Base-by-base conservation (phyloP, 1,140 invertebrate genomes). In the Drosophila fuyamai region DNA sequence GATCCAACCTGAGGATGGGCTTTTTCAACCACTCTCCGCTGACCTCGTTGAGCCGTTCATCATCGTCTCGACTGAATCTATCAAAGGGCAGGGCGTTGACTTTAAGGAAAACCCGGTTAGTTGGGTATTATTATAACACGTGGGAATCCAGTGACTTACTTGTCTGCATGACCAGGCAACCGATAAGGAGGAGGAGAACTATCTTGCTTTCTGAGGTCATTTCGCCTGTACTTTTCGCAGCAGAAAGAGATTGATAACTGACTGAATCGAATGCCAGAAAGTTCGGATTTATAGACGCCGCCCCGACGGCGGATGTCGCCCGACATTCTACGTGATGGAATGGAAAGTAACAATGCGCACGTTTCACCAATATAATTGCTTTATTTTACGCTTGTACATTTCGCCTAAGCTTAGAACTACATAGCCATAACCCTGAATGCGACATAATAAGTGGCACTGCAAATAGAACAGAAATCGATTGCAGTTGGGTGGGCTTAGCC, bases 311-410 rank as follows among this genome's bases (percentile, higher is more conserved):
- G 55, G 55, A 66, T 40, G 35, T 35, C 29, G 13, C 10, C 51
- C 46, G 27, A 46, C 50, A 47, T 68, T 68, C 50, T 88, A 88
- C 83, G 83, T 88, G 83, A 76, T 76, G 74, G 59, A 77, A 80
- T 76, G 74, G 67, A 65, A 88, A 88, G 76, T 70, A 57, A 50
- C 48, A 35, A 63, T 63, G 48, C 54, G 72, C 83, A 88, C 83
- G 84, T 88, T 80, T 62, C 57, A 67, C 59, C 67, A 56, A 79
- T 73, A 38, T 67, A 70, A 51, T 72, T 71, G 62, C 43, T 80
- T 68, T 70, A 63, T 72, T 65, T 77, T 56, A 61, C 51, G 58
- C 32, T 66, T 51, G 43, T 63, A 58, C 35, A 58, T 51, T 53
- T 55, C 23, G 35, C 51, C 41, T 74, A 76, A 76, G 7, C 55